Evolutionary conservation across 1,140 invertebrate genomes (phyloP), one percentile per base, ranked within the genome.

Genomic region (Tetramorium simillimum): DNA sequence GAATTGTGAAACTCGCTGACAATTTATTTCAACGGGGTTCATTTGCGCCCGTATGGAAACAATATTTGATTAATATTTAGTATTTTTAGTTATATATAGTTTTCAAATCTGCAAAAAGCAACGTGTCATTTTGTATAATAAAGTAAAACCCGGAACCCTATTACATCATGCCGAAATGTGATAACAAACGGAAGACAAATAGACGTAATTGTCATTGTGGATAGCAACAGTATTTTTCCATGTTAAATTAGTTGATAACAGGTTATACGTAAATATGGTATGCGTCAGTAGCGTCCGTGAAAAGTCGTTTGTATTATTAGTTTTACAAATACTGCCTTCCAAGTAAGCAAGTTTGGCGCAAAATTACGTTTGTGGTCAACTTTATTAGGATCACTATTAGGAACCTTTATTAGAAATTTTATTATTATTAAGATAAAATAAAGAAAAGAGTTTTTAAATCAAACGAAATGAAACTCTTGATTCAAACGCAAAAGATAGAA

Each of bases 221-320:
- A 10, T 10, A 33, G 43, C 21, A 12, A 69, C 2, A 84, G 0
- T 2, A 16, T 75, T 37, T 82, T 75, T 60, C 40, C n/a, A 73
- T 62, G 5, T 56, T 14, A 49, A 84, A 84, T 84, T 84, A 75
- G 49, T 16, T 18, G 80, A 84, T 75, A 84, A 84, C 69, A 16
- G 18, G 56, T 40, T 65, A 43, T 40, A 7, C 18, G 33, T 40
- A 65, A 62, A 65, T 40, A 2, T 3, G 9, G 9, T 82, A 46
- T 46, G 4, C 69, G 53, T 75, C 80, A 75, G 16, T 24, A 9
- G 46, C 46, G 67, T 60, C 51, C 53, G 12, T 60, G 53, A 84
- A 60, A 73, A 84, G 6, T 33, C 40, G 53, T 43, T 56, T 37
- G 7, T 82, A 33, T 60, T 28, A 46, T 18, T 75, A 73, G 80